Evolutionary conservation across 2,888 invertebrate species (phyloP).

Genomic region (Cotesia congregata): DNA sequence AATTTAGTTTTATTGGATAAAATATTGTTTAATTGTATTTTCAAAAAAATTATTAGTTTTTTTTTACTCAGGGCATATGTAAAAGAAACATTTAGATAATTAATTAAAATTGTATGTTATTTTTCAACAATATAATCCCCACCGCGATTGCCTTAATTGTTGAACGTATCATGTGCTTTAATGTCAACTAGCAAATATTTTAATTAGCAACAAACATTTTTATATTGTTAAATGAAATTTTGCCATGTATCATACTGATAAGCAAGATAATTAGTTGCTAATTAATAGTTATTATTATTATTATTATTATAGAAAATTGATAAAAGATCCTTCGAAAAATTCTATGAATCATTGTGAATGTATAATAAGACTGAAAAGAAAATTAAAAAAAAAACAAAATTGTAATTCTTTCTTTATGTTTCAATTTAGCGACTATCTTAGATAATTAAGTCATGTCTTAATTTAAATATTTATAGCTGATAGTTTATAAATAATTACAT

Average conservation of each 20-base stretch:
- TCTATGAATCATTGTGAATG: not conserved
- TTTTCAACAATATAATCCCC: not conserved
- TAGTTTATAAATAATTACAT: not conserved
- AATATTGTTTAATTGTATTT: not conserved
- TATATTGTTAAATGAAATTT: not conserved
- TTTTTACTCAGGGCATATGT: not conserved
- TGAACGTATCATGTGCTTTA: not conserved
- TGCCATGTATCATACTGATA: not conserved
- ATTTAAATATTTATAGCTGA: not conserved
- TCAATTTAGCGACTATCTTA: not conserved
- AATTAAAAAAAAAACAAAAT: slow-evolving; percentile 10
- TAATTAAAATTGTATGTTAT: not conserved
- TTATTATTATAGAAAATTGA: not conserved
- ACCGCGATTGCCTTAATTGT: not conserved
- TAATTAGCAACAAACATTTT: not conserved
- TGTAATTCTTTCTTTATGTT: not conserved
- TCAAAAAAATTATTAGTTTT: not conserved
- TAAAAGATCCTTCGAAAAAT: not conserved
- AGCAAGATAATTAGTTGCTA: not conserved
- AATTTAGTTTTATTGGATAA: no score
- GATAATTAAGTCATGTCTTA: not conserved
- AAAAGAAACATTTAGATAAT: not conserved
- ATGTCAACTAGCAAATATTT: not conserved
- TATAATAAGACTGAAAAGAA: not conserved
- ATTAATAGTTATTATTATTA: not conserved